A percentile compares a stretch with the other conserved stretches of the same genome.
Conservation (phyloP, 2,888 invertebrate genomes). For the Stegophylla sp. region DNA sequence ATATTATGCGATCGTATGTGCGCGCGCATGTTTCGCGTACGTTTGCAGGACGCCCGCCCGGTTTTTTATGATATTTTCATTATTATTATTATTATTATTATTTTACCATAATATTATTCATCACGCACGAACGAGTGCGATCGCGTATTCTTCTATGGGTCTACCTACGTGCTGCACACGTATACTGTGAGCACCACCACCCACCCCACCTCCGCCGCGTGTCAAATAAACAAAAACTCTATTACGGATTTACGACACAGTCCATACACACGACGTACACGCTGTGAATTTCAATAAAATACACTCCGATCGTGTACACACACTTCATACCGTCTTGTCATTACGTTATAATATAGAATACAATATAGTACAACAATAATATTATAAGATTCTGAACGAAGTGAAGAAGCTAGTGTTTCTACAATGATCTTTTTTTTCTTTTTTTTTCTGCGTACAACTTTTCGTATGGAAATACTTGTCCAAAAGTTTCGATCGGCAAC, state of each 20-base stretch:
- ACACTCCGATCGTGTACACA: not conserved
- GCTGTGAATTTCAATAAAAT: conserved; percentile 34
- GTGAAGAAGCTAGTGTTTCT: too few species aligned
- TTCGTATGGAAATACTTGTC: too few species aligned
- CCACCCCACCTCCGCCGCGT: not conserved
- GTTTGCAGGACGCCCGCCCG: not conserved
- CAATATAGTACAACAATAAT: too few species aligned
- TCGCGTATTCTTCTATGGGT: not conserved
- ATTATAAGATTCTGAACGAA: too few species aligned
- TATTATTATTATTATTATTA: not conserved
- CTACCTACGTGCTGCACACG: not conserved
- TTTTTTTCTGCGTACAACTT: too few species aligned
- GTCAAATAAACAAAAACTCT: conserved; percentile 40
- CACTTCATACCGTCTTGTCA: not conserved
- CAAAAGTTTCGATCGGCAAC: too few species aligned
- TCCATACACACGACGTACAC: not conserved
- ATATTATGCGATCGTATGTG: not conserved
- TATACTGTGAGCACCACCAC: too few species aligned
- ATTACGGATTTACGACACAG: conserved; percentile 26
- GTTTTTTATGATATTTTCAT: not conserved
- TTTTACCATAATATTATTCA: conserved; percentile 36
- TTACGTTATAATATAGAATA: not conserved
- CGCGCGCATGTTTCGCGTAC: conserved; percentile 33
- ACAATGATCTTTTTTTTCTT: too few species aligned
- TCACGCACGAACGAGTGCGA: conserved; percentile 43